These are phyloP conservation scores for Caenorhabditis becei DNA, from an alignment of 2,888 invertebrate genomes.

Conservation along the genomic window DNA sequence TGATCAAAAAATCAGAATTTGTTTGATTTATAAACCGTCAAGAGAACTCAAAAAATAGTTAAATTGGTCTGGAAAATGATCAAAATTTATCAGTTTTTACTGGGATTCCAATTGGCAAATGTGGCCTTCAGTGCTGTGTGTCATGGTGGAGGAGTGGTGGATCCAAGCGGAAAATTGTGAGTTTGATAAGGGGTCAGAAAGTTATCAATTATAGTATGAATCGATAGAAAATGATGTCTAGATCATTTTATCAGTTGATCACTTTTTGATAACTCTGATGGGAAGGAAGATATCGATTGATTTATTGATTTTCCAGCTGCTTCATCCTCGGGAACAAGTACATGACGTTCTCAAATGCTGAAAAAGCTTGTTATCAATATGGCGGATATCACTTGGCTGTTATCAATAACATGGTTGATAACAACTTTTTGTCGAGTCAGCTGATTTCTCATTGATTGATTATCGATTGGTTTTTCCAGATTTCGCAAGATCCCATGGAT, in stretches of 20 bases:
- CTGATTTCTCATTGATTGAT: background rate
- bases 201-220: no score
- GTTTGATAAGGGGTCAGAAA: background rate
- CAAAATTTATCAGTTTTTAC: background rate
- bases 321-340: background rate
- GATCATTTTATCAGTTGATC: no score
- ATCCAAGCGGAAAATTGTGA: slow-evolving; percentile 11
- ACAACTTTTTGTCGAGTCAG: slow-evolving; percentile 24
- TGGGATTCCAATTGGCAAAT: background rate
- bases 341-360: slow-evolving; percentile 10
- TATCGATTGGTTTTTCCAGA: slow-evolving; percentile 2
- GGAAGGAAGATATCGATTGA: no score
- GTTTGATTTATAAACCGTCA: background rate
- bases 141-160: slow-evolving; percentile 9
- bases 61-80: background rate
- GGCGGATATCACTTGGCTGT: slow-evolving; percentile 20
- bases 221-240: no score
- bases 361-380: slow-evolving; percentile 17
- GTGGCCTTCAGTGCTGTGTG: background rate
- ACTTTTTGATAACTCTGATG: background rate
- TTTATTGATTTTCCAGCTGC: slow-evolving; percentile 12
- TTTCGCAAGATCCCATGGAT: background rate
- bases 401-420: slow-evolving; percentile 21
- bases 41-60: background rate
- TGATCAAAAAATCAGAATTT: background rate